Evolutionary conservation across 2,797 vertebrate genomes (phyloP).

Genomic region (Tauraco hartlaubi): DNA sequence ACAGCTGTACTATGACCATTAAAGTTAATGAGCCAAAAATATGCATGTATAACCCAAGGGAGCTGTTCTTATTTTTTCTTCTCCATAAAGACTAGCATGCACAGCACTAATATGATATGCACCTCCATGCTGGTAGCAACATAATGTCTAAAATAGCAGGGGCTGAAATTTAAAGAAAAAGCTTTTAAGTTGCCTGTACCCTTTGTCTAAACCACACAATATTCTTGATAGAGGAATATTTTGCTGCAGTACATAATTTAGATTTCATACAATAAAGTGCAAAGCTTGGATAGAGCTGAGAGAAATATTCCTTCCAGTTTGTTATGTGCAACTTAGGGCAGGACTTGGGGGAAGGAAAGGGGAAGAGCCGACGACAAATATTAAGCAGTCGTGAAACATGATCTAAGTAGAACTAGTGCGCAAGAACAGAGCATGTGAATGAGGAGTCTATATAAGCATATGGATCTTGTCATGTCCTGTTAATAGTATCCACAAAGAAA

Average conservation of each 20-base stretch:
- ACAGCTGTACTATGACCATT: not conserved
- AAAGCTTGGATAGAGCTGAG: not conserved
- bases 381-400: not conserved
- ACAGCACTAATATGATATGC: not conserved
- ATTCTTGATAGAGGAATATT: not conserved
- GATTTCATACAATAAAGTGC: not conserved
- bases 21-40: conserved; percentile 20
- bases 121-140: not conserved
- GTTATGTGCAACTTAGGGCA: not conserved
- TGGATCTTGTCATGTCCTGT: not conserved
- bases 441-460: not conserved
- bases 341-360: not conserved
- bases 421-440: not conserved
- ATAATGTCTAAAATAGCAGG: not conserved
- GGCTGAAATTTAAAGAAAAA: not conserved
- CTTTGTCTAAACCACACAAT: not conserved
- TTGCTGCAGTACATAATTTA: not conserved
- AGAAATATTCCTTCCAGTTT: not conserved
- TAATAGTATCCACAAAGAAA: not conserved
- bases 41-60: not conserved
- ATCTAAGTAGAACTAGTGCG: not conserved
- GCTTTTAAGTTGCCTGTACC: not conserved
- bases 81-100: not conserved
- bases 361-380: not conserved
- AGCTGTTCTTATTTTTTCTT: not conserved